These are phyloP conservation scores for Acanthurus leucopareius DNA, from an alignment of 2,797 vertebrate genomes.

Conservation along the genomic window DNA sequence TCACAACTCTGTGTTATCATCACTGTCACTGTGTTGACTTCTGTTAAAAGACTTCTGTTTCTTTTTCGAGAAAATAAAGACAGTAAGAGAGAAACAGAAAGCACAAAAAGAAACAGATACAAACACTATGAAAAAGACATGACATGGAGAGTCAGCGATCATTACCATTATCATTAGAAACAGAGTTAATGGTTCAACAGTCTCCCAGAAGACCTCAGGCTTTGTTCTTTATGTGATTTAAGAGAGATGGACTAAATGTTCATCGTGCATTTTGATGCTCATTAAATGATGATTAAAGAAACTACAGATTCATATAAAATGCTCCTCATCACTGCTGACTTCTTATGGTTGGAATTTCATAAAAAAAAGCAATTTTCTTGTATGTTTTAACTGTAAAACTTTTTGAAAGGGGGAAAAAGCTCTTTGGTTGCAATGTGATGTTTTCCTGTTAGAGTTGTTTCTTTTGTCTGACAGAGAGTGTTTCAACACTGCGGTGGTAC, in stretches of 20 bases:
- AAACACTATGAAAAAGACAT: not conserved
- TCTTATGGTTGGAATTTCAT: not conserved
- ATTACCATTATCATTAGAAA: not conserved
- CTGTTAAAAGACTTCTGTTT: not conserved
- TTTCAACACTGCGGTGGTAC: not conserved
- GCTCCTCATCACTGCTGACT: not conserved
- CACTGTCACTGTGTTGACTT: not conserved
- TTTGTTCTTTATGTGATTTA: not conserved
- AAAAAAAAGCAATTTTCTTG: not conserved
- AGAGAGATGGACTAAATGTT: not conserved
- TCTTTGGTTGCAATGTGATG: not conserved
- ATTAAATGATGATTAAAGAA: not conserved
- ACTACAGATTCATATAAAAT: not conserved
- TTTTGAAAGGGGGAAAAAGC: not conserved
- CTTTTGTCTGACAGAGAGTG: not conserved
- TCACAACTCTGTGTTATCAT: not conserved
- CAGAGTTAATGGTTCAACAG: not conserved
- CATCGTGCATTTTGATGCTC: not conserved
- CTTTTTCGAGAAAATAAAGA: not conserved
- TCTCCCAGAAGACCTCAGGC: not conserved
- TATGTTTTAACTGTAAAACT: not conserved
- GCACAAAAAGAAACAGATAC: too few species aligned
- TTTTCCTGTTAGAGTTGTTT: not conserved
- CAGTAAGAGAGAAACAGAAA: too few species aligned
- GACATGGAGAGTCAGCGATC: not conserved